Evolutionary conservation across 1,140 invertebrate genomes (phyloP).

Genomic region (Centruroides vittatus): DNA sequence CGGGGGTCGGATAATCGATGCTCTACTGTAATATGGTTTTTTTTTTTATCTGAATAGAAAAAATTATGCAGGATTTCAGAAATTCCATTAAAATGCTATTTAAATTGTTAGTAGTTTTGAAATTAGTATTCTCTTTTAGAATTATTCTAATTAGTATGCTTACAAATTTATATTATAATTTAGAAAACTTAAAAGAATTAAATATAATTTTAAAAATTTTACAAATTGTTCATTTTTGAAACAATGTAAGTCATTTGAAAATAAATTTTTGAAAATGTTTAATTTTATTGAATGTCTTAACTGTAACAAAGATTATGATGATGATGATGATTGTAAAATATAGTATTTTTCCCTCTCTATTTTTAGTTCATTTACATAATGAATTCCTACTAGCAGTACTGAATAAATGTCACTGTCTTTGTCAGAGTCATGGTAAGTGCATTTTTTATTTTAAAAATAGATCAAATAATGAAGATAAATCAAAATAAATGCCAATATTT

Average conservation of each 20-base stretch:
- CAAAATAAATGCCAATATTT: too few species aligned
- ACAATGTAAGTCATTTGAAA: background rate
- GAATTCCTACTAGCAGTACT: constrained; percentile 63
- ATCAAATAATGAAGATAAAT: too few species aligned
- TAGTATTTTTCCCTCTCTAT: constrained; percentile 6
- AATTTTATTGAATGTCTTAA: background rate
- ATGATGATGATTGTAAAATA: too few species aligned
- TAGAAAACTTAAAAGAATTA: background rate
- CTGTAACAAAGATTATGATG: background rate
- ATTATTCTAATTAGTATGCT: too few species aligned
- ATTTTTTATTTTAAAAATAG: too few species aligned
- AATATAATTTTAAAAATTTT: background rate
- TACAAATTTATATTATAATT: background rate
- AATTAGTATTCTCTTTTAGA: too few species aligned
- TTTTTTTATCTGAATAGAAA: too few species aligned
- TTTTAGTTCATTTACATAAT: constrained; percentile 56
- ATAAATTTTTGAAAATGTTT: background rate
- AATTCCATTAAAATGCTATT: too few species aligned
- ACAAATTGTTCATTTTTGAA: background rate
- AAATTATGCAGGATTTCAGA: too few species aligned
- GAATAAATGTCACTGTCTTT: constrained; percentile 54
- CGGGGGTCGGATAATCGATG: too few species aligned
- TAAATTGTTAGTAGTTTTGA: too few species aligned
- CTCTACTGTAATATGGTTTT: too few species aligned
- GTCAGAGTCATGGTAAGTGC: constrained; percentile 24